Conservation (phyloP, 2,888 invertebrate species). For the Matsumyia berberina region DNA sequence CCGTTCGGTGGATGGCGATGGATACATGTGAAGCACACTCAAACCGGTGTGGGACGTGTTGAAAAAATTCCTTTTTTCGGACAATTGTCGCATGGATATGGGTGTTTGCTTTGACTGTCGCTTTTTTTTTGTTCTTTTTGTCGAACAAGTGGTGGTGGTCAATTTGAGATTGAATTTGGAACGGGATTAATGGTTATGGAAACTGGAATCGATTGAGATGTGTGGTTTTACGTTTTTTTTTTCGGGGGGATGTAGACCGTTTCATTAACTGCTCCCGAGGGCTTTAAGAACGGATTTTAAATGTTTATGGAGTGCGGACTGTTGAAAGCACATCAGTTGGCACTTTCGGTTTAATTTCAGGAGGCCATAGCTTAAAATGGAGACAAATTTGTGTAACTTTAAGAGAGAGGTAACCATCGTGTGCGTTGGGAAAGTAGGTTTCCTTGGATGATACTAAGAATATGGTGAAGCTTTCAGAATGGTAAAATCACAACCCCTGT, state of each 20-base stretch:
- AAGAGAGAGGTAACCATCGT: too few relatives aligned
- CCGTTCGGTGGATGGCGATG: not conserved
- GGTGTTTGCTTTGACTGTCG: not conserved
- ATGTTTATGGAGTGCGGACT: not conserved
- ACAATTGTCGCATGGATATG: slow-evolving; percentile 16
- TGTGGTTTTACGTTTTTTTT: not conserved
- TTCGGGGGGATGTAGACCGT: not conserved
- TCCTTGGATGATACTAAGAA: too few relatives aligned
- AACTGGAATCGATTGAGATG: slow-evolving; percentile 2
- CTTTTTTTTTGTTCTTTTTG: not conserved
- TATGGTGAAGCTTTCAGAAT: too few relatives aligned
- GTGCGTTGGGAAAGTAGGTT: too few relatives aligned
- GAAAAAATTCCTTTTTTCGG: slow-evolving; percentile 5
- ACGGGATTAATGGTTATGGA: slow-evolving; percentile 40
- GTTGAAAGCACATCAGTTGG: not conserved
- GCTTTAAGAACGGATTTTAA: not conserved
- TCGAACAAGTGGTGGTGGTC: not conserved
- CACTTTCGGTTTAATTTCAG: too few relatives aligned
- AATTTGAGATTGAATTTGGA: slow-evolving; percentile 23
- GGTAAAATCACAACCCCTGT: too few relatives aligned
- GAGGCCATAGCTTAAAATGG: too few relatives aligned
- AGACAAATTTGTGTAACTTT: too few relatives aligned
- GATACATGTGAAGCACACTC: slow-evolving; percentile 24
- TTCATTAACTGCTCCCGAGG: slow-evolving; percentile 34
- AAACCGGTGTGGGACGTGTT: slow-evolving; percentile 43